Evolutionary conservation across 2,888 invertebrate species (phyloP).

Genomic region (Zele albiditarsus): DNA sequence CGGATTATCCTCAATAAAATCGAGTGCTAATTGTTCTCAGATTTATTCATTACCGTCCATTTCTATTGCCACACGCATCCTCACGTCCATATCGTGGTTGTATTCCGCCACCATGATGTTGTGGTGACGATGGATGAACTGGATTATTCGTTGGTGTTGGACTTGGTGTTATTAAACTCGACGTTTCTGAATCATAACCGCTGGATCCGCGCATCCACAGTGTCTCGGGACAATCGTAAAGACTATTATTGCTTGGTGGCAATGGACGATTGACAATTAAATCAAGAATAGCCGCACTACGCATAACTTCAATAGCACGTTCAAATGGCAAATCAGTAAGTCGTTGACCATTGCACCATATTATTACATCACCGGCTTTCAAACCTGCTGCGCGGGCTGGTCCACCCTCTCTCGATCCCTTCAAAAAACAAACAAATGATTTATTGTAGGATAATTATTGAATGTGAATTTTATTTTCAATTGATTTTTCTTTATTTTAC

Average conservation of each 20-base stretch:
- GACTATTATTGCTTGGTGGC: constrained; percentile 55
- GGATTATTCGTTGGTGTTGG: constrained; percentile 56
- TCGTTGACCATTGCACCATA: constrained; percentile 86
- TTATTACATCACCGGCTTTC: constrained; percentile 91
- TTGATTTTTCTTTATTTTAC: constrained; percentile 51
- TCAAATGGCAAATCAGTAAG: constrained; percentile 69
- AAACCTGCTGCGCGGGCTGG: constrained; percentile 91
- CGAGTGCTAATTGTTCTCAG: not conserved
- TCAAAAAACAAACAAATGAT: constrained; percentile 77
- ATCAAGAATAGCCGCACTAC: constrained; percentile 68
- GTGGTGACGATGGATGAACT: constrained; percentile 57
- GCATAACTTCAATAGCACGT: constrained; percentile 69
- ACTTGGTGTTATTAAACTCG: constrained; percentile 63
- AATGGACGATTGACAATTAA: constrained; percentile 75
- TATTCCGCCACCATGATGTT: constrained; percentile 52
- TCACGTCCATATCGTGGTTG: constrained; percentile 57
- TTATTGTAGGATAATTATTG: constrained; percentile 1
- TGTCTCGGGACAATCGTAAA: constrained; percentile 68
- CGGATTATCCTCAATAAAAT: too few species aligned
- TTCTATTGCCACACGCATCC: constrained; percentile 56
- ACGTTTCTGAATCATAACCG: constrained; percentile 68
- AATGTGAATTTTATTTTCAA: constrained; percentile 2
- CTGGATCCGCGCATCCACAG: constrained; percentile 68
- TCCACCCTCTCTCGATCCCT: constrained; percentile 91
- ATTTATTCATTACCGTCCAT: constrained; percentile 56